Evolutionary conservation across 2,888 invertebrate species (phyloP).

Genomic region (Parnassius glacialis): DNA sequence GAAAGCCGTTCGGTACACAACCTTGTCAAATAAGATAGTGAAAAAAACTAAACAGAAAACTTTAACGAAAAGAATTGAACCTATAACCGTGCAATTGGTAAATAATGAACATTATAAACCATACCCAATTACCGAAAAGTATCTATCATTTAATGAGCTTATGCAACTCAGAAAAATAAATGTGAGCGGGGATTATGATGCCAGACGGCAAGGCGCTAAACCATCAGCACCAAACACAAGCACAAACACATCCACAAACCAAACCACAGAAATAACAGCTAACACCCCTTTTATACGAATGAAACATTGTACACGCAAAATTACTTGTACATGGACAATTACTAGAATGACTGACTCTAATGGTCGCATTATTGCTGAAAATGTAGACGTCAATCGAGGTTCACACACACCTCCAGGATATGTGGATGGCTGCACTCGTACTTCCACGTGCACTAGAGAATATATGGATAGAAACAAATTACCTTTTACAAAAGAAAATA

Average conservation of each 20-base stretch:
- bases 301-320: constrained; percentile 64
- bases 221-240: constrained; percentile 12
- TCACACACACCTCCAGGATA: constrained; percentile 66
- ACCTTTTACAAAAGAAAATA: constrained; percentile 37
- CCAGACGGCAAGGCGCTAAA: constrained; percentile 36
- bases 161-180: constrained; percentile 65
- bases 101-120: constrained; percentile 34
- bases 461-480: constrained; percentile 62
- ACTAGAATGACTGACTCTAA: constrained; percentile 42
- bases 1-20: constrained; percentile 61
- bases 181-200: constrained; percentile 34
- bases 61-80: constrained; percentile 49
- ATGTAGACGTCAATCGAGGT: constrained; percentile 38
- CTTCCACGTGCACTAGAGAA: constrained; percentile 69
- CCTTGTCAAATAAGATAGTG: constrained; percentile 44
- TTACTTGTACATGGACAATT: constrained; percentile 72
- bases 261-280: constrained; percentile 45
- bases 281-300: constrained; percentile 53
- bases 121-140: constrained; percentile 57
- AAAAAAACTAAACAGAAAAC: constrained; percentile 28
- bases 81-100: constrained; percentile 53
- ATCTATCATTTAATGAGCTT: constrained; percentile 71
- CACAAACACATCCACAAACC: constrained; percentile 15
- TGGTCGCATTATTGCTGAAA: constrained; percentile 38
- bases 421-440: constrained; percentile 69